Conservation (phyloP, 2,797 vertebrate genomes). For the Tragopan temminckii region DNA sequence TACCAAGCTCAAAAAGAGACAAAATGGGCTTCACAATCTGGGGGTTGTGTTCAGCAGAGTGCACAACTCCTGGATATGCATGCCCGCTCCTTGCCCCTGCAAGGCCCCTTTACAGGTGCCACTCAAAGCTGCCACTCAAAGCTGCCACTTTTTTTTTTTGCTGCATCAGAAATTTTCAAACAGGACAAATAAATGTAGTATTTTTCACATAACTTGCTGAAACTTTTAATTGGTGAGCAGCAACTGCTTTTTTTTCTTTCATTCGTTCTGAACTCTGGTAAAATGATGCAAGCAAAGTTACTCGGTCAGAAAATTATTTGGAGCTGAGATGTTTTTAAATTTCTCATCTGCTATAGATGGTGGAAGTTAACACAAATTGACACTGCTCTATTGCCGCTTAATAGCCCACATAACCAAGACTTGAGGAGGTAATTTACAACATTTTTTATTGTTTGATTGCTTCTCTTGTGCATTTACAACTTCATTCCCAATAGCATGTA, state of each 20-base stretch:
- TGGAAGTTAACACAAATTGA: conserved; percentile 18
- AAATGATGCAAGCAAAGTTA: conserved; percentile 2
- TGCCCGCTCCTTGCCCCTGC: neutral
- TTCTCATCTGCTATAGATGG: neutral
- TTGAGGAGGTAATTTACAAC: neutral
- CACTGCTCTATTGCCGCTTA: neutral
- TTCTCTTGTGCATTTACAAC: neutral
- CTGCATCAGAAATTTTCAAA: neutral
- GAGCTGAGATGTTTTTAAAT: conserved; percentile 18
- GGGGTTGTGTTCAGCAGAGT: neutral
- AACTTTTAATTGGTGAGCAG: neutral
- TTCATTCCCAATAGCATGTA: neutral
- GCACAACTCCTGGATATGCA: neutral
- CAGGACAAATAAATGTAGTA: neutral
- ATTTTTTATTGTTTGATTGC: neutral
- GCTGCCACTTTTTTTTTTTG: neutral
- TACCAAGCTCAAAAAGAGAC: neutral
- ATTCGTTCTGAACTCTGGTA: neutral
- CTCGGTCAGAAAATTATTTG: conserved; percentile 21
- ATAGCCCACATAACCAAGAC: neutral
- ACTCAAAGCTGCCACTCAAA: neutral
- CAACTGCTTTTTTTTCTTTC: neutral
- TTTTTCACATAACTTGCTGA: neutral
- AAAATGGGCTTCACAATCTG: neutral
- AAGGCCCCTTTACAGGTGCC: neutral